Percentiles rank a stretch among this genome's conserved stretches.
Conservation (phyloP, 92 coral and sea anemone genomes). For the Actinostola sp. region DNA sequence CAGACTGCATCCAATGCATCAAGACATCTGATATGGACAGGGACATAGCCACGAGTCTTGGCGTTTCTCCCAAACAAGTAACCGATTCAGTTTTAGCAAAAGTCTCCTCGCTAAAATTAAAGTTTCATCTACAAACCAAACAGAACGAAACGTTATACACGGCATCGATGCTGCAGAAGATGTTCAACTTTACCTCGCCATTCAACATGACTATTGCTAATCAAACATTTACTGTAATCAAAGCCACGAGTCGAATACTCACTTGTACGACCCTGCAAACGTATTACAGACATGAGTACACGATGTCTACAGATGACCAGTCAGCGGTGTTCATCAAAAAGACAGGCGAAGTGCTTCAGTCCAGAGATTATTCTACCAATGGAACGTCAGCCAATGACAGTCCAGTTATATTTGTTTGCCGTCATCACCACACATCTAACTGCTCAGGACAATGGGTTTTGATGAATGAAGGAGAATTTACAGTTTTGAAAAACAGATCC, state of each 20-base stretch:
- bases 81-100: neutral
- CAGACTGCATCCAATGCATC: too few relatives aligned
- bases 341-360: slow-evolving; percentile 31
- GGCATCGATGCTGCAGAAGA: neutral
- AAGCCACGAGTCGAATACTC: slow-evolving; percentile 24
- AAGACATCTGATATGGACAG: neutral
- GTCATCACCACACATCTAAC: neutral
- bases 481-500: slow-evolving; percentile 12
- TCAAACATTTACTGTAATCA: slow-evolving; percentile 17
- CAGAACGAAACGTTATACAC: too few relatives aligned
- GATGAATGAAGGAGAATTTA: slow-evolving; percentile 19
- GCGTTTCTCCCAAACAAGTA: neutral
- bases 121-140: too few relatives aligned
- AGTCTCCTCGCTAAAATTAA: too few relatives aligned
- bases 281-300: slow-evolving; percentile 24
- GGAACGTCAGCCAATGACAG: slow-evolving; percentile 12
- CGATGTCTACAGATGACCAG: slow-evolving; percentile 9
- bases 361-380: slow-evolving; percentile 11
- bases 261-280: slow-evolving; percentile 18
- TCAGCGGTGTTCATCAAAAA: slow-evolving; percentile 42
- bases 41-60: neutral
- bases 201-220: too few relatives aligned
- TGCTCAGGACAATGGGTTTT: slow-evolving; percentile 41
- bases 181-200: slow-evolving; percentile 11
- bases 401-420: slow-evolving; percentile 14